Evolutionary conservation across 2,113 vertebrate genomes (phyloP), one percentile per base, ranked within the genome.

Genomic region (Fregetta grallaria): DNA sequence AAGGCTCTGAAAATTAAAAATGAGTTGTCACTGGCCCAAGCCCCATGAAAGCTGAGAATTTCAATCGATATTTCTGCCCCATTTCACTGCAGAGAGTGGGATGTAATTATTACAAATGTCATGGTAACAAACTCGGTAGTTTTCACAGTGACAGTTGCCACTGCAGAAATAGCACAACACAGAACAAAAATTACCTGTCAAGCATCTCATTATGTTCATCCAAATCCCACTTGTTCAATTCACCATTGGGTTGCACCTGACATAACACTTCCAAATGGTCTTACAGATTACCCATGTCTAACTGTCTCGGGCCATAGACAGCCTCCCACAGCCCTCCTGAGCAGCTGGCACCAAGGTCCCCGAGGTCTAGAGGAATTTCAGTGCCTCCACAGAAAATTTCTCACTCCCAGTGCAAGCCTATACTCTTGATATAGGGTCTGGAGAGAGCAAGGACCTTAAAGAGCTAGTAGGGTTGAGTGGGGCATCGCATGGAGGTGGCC

Each of bases 31-130:
- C 91, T 94, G 87, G 91, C 93, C 94, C 93, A 86, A 97, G 36
- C 95, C 87, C 91, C 91, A 92, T n/a, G 91, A 97, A 96, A 95
- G 83, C 93, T 83, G 91, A 85, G 81, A 84, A 93, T 94, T 96
- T 97, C 93, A 97, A 96, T 97, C 44, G 7, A 95, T 93, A 88
- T 96, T 97, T 97, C 96, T 97, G 94, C 95, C 96, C 95, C 93
- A 96, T 97, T 97, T 97, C 94, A 93, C 97, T 83, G 94, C 81
- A 95, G 96, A 91, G 96, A 95, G 95, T 95, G 95, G 96, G 94
- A 97, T 91, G 97, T 91, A 96, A 97, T 97, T 97, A 97, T 97
- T 97, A 96, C 96, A 96, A 97, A 97, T 97, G 97, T 97, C 97
- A 97, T 97, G 96, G 97, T 95, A 97, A 97, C 97, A 97, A 97